Base-by-base conservation (phyloP, 2,113 vertebrate species). In the Clarias magur region DNA sequence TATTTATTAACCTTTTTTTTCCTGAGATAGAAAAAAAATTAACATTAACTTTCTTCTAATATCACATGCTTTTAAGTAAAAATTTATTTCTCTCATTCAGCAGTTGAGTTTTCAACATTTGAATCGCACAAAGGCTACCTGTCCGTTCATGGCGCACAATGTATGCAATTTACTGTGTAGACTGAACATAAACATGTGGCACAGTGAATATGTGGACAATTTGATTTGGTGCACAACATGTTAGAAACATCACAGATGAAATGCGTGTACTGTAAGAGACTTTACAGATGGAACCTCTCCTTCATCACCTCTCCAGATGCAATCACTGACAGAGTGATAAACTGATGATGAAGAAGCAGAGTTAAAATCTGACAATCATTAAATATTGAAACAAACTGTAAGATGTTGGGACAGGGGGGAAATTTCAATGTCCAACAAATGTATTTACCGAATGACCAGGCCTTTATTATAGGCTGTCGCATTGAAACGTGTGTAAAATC, bases 401-500 rank as follows among this genome's bases (percentile, higher is more conserved):
- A 48, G 27, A 38, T 60, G 16, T 80, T 13, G 34, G n/a, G 56
- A 59, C 27, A 4, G 21, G 30, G 34, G 9, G 73, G 54, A 48
- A 13, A 25, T 8, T 25, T 63, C 0, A 73, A 2, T 11, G 17
- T 53, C 73, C 11, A n/a, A 27, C 13, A 78, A 25, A 53, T 30
- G 48, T 56, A 54, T 70, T 56, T 70, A 30, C 38, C 2, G 12
- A 68, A 83, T 83, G n/a, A 12, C 65, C 48, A 67, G 42, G 38
- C 27, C 48, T 42, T 68, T 57, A 84, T 78, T 85, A 12, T 53
- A 57, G 86, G 83, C 59, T 48, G 17, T 60, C 25, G 21, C 27
- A 48, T 86, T 78, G 19, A 57, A 75, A 67, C 79, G 53, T 27
- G 60, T 30, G 67, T 68, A 48, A 88, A 89, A 84, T 80, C 8